phyloP scores from a whole-genome alignment of 2,797 vertebrate genomes.

The Kryptopterus vitreolus region DNA sequence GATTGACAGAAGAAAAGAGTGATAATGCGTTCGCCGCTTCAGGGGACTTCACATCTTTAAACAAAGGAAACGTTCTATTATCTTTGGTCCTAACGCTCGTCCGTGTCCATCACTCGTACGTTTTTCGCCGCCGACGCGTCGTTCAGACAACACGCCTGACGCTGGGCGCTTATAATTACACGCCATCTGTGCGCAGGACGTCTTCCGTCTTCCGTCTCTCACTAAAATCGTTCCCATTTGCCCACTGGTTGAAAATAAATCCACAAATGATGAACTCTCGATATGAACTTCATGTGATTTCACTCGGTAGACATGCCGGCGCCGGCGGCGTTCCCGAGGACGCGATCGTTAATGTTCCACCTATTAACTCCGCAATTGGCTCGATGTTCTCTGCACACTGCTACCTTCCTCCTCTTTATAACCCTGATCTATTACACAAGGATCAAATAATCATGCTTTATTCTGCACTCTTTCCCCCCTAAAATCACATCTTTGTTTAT shows the following conservation, averaged over 20 bases:
- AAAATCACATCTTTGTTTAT: too few species aligned
- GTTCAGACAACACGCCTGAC: background rate
- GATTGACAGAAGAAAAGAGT: background rate
- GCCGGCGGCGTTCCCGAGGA: slow-evolving; percentile 19
- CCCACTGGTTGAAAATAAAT: background rate
- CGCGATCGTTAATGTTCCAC: slow-evolving; percentile 33
- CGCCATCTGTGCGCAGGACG: background rate
- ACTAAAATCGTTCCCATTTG: background rate
- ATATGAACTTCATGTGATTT: slow-evolving; percentile 49
- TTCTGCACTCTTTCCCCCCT: too few species aligned
- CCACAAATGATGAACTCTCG: background rate
- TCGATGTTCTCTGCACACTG: background rate
- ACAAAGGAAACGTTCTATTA: background rate
- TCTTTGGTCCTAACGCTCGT: background rate
- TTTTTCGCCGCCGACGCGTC: background rate
- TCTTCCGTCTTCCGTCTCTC: background rate
- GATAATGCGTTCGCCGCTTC: background rate
- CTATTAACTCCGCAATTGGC: background rate
- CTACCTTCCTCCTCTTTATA: background rate
- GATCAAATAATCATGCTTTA: background rate
- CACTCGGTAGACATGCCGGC: slow-evolving; percentile 35
- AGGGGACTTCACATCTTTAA: background rate
- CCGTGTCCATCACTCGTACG: background rate
- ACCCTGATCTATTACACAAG: too few species aligned
- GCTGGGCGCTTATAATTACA: background rate